Evolutionary conservation across 2,797 vertebrate species (phyloP).

Genomic region (Antennarius maculatus): DNA sequence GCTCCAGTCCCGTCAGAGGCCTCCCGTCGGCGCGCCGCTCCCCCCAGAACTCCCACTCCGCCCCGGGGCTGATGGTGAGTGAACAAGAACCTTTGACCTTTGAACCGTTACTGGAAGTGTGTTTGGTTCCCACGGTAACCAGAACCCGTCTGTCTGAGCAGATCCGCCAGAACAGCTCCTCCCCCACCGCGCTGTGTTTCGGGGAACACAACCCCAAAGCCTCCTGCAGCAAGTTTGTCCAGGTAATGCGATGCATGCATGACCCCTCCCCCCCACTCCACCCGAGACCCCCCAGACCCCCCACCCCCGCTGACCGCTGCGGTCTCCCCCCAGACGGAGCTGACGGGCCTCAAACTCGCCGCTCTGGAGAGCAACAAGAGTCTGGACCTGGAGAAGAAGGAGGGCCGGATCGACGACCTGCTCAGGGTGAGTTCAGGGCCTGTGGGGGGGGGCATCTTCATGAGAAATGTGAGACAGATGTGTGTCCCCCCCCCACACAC

Average conservation of each 20-base stretch:
- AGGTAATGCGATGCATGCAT: conserved; percentile 79
- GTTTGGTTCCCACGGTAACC: background rate
- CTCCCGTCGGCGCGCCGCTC: conserved; percentile 92
- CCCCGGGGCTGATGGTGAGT: conserved; percentile 93
- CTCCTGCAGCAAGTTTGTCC: conserved; percentile 91
- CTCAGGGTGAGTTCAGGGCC: conserved; percentile 89
- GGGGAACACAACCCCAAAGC: conserved; percentile 94
- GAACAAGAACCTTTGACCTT: no score
- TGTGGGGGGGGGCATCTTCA: no score
- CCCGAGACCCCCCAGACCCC: background rate
- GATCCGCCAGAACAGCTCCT: conserved; percentile 97
- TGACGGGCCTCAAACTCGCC: conserved; percentile 96
- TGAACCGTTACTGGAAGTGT: background rate
- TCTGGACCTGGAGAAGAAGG: conserved; percentile 98
- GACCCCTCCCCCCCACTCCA: background rate
- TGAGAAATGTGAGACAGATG: background rate
- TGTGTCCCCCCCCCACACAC: conserved; percentile 2
- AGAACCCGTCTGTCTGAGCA: conserved; percentile 55
- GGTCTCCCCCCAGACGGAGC: conserved; percentile 87
- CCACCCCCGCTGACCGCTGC: background rate
- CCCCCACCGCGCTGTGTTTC: conserved; percentile 94
- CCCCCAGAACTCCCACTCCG: conserved; percentile 96
- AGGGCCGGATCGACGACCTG: conserved; percentile 98
- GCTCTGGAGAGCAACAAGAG: conserved; percentile 99
- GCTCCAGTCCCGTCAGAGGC: conserved; percentile 95